phyloP scores from a whole-genome alignment of 2,113 vertebrate species.

The Rhinoptilus africanus region DNA sequence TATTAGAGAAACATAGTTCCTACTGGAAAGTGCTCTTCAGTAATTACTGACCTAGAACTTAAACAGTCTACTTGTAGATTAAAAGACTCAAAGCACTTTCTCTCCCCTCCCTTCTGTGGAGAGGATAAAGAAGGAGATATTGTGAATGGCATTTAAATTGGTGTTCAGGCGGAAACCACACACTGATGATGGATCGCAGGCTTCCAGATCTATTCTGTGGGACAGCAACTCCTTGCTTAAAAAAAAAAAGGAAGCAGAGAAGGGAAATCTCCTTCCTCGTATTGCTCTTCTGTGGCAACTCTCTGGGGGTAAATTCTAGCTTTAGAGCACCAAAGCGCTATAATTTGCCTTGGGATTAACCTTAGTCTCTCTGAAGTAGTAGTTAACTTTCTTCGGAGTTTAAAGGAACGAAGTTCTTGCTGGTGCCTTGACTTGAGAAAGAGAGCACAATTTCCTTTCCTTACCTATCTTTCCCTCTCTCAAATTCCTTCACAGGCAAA shows the following conservation, averaged over 20 bases:
- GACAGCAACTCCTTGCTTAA: background rate
- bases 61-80: background rate
- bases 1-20: background rate
- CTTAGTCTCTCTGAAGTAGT: background rate
- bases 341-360: background rate
- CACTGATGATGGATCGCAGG: background rate
- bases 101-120: background rate
- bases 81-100: background rate
- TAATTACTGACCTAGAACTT: background rate
- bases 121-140: background rate
- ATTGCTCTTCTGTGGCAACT: background rate
- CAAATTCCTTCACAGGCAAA: conserved; percentile 34
- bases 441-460: background rate
- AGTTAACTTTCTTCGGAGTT: background rate
- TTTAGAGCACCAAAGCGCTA: background rate
- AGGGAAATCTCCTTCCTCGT: background rate
- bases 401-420: background rate
- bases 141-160: background rate
- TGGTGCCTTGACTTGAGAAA: background rate
- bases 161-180: background rate
- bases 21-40: background rate
- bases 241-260: background rate
- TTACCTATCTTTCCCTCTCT: background rate
- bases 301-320: background rate
- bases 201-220: background rate